These are phyloP conservation scores for Scartelaos histophorus DNA, from an alignment of 2,113 vertebrate species.

Conservation along the genomic window DNA sequence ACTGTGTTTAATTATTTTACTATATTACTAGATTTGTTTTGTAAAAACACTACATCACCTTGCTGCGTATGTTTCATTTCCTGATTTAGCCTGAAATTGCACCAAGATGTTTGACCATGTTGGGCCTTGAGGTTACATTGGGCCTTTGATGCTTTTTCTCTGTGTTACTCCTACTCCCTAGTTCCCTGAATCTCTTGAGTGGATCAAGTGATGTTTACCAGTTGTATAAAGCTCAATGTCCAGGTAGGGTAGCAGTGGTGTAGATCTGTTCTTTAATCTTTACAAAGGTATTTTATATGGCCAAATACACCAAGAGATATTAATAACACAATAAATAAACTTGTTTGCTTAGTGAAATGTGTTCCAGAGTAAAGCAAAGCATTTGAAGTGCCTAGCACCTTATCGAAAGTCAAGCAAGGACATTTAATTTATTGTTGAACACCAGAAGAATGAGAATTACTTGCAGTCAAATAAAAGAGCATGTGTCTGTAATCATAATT, in stretches of 20 bases:
- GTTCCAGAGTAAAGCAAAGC: constrained; percentile 9
- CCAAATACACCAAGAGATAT: constrained; percentile 43
- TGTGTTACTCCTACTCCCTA: constrained; percentile 25
- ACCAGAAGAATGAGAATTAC: constrained; percentile 28
- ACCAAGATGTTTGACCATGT: constrained; percentile 53
- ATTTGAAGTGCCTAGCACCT: constrained; percentile 1
- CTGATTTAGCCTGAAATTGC: constrained; percentile 35
- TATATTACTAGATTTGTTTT: too few species aligned
- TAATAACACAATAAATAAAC: constrained; percentile 9
- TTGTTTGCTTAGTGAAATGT: constrained; percentile 30
- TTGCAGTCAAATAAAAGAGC: constrained; percentile 31
- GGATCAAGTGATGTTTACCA: constrained; percentile 11
- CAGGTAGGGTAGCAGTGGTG: constrained; percentile 35
- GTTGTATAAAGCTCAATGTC: constrained; percentile 29
- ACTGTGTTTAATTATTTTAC: too few species aligned
- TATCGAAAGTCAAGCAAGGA: constrained; percentile 10
- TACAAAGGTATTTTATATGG: constrained; percentile 56
- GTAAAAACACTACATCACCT: neutral
- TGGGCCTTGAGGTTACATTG: constrained; percentile 30
- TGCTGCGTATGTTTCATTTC: constrained; percentile 40
- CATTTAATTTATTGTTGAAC: constrained; percentile 34
- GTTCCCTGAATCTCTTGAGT: constrained; percentile 24
- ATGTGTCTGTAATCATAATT: constrained; percentile 13
- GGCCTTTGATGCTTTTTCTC: constrained; percentile 35
- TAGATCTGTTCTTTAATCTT: constrained; percentile 51